Evolutionary conservation across 2,797 vertebrate genomes (phyloP).

Genomic region (Acanthurus tractus): DNA sequence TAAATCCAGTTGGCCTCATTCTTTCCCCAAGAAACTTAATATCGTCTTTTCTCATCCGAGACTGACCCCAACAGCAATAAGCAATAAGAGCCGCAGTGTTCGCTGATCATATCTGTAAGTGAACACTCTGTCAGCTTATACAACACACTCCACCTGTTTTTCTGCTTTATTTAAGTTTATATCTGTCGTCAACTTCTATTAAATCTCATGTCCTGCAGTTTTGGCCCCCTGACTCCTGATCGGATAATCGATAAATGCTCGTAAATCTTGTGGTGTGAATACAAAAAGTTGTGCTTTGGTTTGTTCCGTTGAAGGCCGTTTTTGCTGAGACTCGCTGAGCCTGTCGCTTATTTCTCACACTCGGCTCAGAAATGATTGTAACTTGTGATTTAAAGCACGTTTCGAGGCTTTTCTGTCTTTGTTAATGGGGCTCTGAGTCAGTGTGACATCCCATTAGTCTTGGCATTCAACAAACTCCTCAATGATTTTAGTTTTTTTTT

Average conservation of each 20-base stretch:
- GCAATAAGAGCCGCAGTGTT: not conserved
- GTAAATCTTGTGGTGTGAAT: not conserved
- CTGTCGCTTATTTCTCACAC: not conserved
- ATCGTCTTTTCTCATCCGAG: not conserved
- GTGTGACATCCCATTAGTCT: not conserved
- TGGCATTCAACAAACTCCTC: not conserved
- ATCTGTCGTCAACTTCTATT: not conserved
- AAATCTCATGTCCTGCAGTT: not conserved
- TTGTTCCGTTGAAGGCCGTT: not conserved
- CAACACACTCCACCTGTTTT: no score
- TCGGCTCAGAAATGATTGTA: constrained; percentile 12
- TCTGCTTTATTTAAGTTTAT: not conserved
- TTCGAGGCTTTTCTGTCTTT: not conserved
- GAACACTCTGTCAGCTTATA: not conserved
- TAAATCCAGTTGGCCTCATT: not conserved
- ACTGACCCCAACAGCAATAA: not conserved
- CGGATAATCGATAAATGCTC: not conserved
- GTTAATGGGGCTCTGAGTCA: constrained; percentile 8
- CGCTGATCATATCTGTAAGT: not conserved
- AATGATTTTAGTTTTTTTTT: constrained; percentile 16
- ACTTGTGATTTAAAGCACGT: not conserved
- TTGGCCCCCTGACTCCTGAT: not conserved
- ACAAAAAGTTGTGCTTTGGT: no score
- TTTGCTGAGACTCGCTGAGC: not conserved
- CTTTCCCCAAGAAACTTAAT: not conserved